Conservation (phyloP, 2,113 vertebrate genomes). For the Laticauda colubrina region DNA sequence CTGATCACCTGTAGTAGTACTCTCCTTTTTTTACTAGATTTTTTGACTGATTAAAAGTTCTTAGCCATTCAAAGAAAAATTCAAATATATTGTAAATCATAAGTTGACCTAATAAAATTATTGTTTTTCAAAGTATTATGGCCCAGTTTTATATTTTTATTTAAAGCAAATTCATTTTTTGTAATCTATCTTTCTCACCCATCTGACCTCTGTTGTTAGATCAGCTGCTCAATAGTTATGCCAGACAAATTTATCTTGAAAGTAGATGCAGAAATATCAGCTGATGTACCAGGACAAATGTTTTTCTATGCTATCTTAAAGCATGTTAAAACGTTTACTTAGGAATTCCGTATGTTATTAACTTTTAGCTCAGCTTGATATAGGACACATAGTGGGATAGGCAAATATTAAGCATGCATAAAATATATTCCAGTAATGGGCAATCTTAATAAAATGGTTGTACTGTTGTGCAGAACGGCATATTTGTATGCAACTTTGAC, state of each 20-base stretch:
- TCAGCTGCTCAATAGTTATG: not conserved
- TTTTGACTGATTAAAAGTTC: not conserved
- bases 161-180: not conserved
- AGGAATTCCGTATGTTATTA: not conserved
- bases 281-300: not conserved
- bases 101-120: not conserved
- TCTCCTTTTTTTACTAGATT: not conserved
- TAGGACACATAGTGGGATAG: not conserved
- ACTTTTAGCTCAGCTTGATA: not conserved
- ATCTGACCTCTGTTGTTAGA: not conserved
- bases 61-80: not conserved
- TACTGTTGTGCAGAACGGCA: not conserved
- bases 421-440: accelerated
- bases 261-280: not conserved
- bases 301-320: not conserved
- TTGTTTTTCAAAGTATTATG: not conserved
- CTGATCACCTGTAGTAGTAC: not conserved
- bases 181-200: not conserved
- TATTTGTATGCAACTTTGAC: accelerated
- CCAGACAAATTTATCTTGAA: not conserved
- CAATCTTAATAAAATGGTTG: accelerated
- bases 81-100: not conserved
- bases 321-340: not conserved
- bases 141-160: not conserved
- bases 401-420: not conserved